Evolutionary conservation across 2,888 invertebrate species (phyloP).

Genomic region (Magallana nippona): DNA sequence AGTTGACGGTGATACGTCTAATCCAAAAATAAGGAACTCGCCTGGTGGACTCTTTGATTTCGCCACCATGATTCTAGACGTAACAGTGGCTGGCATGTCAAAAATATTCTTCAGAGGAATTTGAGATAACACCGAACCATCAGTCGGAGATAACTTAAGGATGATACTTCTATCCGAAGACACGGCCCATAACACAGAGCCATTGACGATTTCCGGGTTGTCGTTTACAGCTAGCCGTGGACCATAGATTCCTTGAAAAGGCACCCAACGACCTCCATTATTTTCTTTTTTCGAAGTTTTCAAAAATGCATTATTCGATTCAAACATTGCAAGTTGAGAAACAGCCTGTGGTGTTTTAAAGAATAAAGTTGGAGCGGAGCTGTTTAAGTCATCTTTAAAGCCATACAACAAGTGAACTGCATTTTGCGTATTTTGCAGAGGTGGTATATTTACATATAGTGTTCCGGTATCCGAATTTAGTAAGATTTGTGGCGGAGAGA

Average conservation of each 20-base stretch:
- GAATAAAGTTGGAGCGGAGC: constrained; percentile 40
- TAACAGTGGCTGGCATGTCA: constrained; percentile 34
- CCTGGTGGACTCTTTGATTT: constrained; percentile 41
- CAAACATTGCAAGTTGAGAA: constrained; percentile 52
- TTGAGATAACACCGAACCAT: not conserved
- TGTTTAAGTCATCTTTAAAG: constrained; percentile 51
- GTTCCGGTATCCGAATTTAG: constrained; percentile 20
- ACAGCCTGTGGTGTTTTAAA: constrained; percentile 47
- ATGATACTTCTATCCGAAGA: not conserved
- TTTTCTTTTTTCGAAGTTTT: not conserved
- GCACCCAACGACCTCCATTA: too few relatives aligned
- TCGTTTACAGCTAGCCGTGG: not conserved
- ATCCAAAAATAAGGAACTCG: constrained; percentile 56
- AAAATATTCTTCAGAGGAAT: not conserved
- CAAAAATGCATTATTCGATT: not conserved
- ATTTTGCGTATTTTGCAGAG: constrained; percentile 28
- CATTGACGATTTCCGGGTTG: not conserved
- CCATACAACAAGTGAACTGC: constrained; percentile 47
- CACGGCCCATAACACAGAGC: not conserved
- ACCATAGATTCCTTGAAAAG: not conserved
- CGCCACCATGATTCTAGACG: constrained; percentile 54
- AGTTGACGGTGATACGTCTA: constrained; percentile 22
- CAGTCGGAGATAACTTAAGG: not conserved
- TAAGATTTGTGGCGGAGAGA: constrained; percentile 34
- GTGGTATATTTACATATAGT: constrained; percentile 40